These are phyloP conservation scores for Drosophila engyochracea DNA, from an alignment of 2,888 invertebrate genomes.

Conservation along the genomic window DNA sequence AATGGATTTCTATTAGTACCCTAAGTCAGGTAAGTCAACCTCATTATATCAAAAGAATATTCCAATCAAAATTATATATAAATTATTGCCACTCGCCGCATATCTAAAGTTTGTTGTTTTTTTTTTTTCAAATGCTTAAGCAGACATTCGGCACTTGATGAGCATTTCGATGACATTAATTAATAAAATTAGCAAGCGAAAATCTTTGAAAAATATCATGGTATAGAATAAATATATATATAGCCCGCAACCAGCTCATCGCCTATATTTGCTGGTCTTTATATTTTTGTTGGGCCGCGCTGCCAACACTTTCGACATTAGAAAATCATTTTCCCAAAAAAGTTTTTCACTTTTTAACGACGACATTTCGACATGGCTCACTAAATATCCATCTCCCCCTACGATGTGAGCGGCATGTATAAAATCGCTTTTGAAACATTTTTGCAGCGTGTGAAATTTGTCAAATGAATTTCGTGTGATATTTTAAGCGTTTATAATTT, in stretches of 20 bases:
- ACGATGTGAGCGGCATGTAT: conserved; percentile 5
- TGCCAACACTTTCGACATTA: conserved; percentile 43
- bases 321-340: conserved; percentile 64
- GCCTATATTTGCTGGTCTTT: conserved; percentile 4
- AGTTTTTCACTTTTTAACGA: conserved; percentile 63
- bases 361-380: conserved; percentile 73
- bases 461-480: conserved; percentile 52
- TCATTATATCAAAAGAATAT: neutral
- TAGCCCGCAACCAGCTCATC: conserved; percentile 13
- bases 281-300: conserved; percentile 62
- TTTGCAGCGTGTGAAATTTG: conserved; percentile 60
- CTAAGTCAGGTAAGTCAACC: conserved; percentile 72
- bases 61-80: neutral
- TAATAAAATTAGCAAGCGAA: conserved; percentile 56
- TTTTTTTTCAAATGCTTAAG: conserved; percentile 15
- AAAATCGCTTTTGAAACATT: conserved; percentile 50
- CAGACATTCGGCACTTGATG: conserved; percentile 15
- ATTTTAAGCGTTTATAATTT: conserved; percentile 33
- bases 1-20: conserved; percentile 80
- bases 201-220: conserved; percentile 6
- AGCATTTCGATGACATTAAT: conserved; percentile 45
- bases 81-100: conserved; percentile 12
- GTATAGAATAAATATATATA: conserved; percentile 4
- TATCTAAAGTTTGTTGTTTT: conserved; percentile 5
- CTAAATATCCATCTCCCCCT: conserved; percentile 41